Percentiles rank a stretch among this genome's conserved stretches.
Conservation (phyloP, 1,140 invertebrate species). For the Rhynchophorus ferrugineus region DNA sequence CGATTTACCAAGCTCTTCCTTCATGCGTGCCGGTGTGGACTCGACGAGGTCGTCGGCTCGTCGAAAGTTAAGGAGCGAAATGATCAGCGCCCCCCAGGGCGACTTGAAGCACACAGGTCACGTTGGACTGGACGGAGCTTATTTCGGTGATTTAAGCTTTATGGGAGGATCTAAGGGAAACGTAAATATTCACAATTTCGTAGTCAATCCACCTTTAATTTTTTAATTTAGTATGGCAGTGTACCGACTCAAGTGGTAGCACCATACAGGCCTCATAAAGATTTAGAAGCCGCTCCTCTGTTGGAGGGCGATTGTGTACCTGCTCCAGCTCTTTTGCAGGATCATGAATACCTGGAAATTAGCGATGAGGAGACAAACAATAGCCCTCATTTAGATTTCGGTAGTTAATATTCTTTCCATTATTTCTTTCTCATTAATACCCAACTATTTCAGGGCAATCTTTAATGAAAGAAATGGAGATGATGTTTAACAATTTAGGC, state of each 20-base stretch:
- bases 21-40: slow-evolving; percentile 42
- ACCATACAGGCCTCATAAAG: slow-evolving; percentile 80
- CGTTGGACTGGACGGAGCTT: slow-evolving; percentile 92
- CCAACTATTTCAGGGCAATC: slow-evolving; percentile 72
- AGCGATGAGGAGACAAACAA: slow-evolving; percentile 62
- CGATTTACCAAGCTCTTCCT: slow-evolving; percentile 55
- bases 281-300: slow-evolving; percentile 54
- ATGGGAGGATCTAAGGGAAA: slow-evolving; percentile 57
- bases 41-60: slow-evolving; percentile 52
- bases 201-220: background rate
- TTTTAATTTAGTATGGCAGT: slow-evolving; percentile 55
- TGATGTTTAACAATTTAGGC: slow-evolving; percentile 65
- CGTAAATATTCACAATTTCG: slow-evolving; percentile 37
- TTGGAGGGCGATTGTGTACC: slow-evolving; percentile 37
- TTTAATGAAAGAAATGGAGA: slow-evolving; percentile 91
- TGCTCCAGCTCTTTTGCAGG: slow-evolving; percentile 37
- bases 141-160: slow-evolving; percentile 92
- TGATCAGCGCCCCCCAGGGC: slow-evolving; percentile 95
- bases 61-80: slow-evolving; percentile 72
- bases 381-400: slow-evolving; percentile 71
- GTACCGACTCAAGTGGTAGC: slow-evolving; percentile 79
- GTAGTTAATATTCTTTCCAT: slow-evolving; percentile 4
- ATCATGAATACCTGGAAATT: slow-evolving; percentile 88
- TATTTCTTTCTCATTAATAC: no score
- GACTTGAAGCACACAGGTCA: slow-evolving; percentile 95